Evolutionary conservation across 2,113 vertebrate species (phyloP), one percentile per base, ranked within the genome.

Genomic region (Steatornis caripensis): DNA sequence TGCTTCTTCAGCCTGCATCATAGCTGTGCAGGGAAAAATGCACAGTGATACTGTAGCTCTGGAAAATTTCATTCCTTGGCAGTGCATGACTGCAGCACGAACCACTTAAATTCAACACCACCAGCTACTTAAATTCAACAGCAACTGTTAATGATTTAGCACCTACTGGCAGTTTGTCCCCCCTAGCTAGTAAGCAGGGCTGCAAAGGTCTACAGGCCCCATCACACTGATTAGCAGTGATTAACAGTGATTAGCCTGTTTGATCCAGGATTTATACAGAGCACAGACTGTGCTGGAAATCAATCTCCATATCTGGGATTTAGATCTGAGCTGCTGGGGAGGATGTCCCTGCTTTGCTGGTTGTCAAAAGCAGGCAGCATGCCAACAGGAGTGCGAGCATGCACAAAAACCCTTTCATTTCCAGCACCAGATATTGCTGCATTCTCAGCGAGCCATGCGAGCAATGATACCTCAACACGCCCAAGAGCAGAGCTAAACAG

Each of bases 211-310:
- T 71, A 41, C 79, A 81, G 87, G 66, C 30, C 84, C 60, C 79
- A 89, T 84, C 93, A 46, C 37, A 37, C 57, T 70, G 91, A 97
- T 96, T 94, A 97, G 79, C 82, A 71, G 80, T 91, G 92, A 90
- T 90, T 90, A 93, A 81, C 57, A 58, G 82, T 54, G 85, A 97
- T 97, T 96, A 96, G 93, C 46, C 84, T 90, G 87, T 87, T 96
- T 94, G 90, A 93, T 96, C 69, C 90, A 90, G 79, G 85, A 96
- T 90, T 97, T 93, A 84, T 36, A 84, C 53, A 49, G 51, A 71
- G 57, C 46, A 49, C 58, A 78, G 75, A 24, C 84, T 93, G 61
- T 74, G 87, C 84, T 79, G 55, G 74, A 91, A 89, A 93, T 87
- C 87, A 85, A 30, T 91, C 94, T 94, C 75, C 15, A 4, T 79